Conservation (phyloP, 2,888 invertebrate species). For the Callyntrura guangdongensis region DNA sequence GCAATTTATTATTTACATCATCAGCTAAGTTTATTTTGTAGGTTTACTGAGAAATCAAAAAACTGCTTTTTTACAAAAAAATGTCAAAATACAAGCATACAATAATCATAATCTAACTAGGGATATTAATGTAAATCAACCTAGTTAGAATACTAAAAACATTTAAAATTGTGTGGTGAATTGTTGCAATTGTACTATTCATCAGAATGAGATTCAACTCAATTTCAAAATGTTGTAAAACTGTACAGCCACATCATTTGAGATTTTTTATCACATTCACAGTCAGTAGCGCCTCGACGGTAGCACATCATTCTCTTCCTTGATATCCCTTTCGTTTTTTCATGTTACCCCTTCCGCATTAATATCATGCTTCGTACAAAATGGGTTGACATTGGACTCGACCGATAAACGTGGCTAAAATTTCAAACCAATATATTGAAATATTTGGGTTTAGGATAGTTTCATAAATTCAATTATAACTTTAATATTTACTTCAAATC, state of each 20-base stretch:
- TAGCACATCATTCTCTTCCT: background rate
- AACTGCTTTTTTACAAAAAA: background rate
- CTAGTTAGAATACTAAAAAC: too few relatives aligned
- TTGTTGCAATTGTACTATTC: slow-evolving; percentile 57
- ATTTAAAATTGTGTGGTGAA: too few relatives aligned
- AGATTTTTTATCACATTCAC: background rate
- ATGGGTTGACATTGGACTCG: slow-evolving; percentile 66
- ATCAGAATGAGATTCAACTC: slow-evolving; percentile 55
- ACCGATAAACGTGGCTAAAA: slow-evolving; percentile 71
- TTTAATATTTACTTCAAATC: slow-evolving; percentile 67
- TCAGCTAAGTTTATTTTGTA: background rate
- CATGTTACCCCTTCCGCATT: slow-evolving; percentile 65
- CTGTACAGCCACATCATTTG: background rate
- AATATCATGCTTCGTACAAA: slow-evolving; percentile 67
- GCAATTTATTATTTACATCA: background rate
- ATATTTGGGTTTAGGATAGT: too few relatives aligned
- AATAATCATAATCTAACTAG: too few relatives aligned
- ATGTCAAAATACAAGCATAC: background rate
- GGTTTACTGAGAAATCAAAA: background rate
- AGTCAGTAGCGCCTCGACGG: background rate
- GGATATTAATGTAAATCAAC: background rate
- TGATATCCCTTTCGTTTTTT: slow-evolving; percentile 54
- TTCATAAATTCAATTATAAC: background rate
- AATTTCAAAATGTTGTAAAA: background rate
- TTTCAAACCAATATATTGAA: background rate